Conservation (phyloP, 2,888 invertebrate genomes). For the Amphipyra tragopoginis region DNA sequence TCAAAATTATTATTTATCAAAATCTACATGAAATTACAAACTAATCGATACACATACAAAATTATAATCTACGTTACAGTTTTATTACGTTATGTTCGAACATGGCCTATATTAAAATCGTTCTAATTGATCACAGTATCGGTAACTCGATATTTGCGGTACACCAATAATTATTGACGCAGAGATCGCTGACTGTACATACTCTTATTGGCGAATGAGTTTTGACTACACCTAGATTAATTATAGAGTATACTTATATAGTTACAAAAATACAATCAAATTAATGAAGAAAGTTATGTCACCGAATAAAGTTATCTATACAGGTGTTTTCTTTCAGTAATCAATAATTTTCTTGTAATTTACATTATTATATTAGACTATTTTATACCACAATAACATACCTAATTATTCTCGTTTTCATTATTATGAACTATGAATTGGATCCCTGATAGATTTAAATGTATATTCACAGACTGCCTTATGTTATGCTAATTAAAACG, state of each 20-base stretch:
- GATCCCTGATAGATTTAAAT: constrained; percentile 40
- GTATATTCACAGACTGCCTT: constrained; percentile 14
- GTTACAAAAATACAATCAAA: constrained; percentile 14
- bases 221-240: constrained; percentile 54
- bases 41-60: constrained; percentile 53
- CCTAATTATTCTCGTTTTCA: constrained; percentile 6
- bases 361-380: background rate
- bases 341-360: background rate
- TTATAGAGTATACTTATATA: constrained; percentile 33
- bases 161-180: constrained; percentile 45
- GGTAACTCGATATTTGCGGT: constrained; percentile 71
- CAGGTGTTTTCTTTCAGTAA: constrained; percentile 29
- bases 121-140: constrained; percentile 78
- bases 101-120: constrained; percentile 66
- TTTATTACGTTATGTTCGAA: constrained; percentile 55
- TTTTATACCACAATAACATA: background rate
- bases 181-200: constrained; percentile 60
- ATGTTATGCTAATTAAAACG: constrained; percentile 31
- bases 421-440: constrained; percentile 8
- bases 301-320: constrained; percentile 38
- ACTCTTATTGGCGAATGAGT: constrained; percentile 58
- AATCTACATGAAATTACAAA: constrained; percentile 50
- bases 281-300: constrained; percentile 26
- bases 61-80: constrained; percentile 51
- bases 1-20: constrained; percentile 61